Evolutionary conservation across 2,113 vertebrate species (phyloP).

Genomic region (Silurus asotus): DNA sequence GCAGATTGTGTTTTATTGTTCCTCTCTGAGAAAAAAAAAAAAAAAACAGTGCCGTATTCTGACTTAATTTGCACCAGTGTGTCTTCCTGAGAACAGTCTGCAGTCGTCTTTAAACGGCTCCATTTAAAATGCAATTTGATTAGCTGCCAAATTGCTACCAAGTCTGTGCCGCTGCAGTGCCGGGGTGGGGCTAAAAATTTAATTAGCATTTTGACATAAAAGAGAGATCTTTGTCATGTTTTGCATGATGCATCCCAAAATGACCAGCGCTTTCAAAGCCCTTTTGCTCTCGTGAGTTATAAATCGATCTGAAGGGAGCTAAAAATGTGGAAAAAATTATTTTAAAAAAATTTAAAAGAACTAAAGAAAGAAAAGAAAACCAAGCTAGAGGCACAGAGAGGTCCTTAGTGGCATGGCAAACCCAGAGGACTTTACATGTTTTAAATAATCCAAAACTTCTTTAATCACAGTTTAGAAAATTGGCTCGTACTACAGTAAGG

Average conservation of each 20-base stretch:
- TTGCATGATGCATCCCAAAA: constrained; percentile 74
- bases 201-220: constrained; percentile 82
- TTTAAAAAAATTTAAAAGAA: neutral
- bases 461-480: constrained; percentile 82
- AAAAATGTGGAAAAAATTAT: constrained; percentile 7
- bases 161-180: constrained; percentile 72
- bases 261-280: constrained; percentile 78
- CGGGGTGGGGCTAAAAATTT: constrained; percentile 73
- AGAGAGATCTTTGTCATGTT: constrained; percentile 76
- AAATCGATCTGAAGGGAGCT: constrained; percentile 73
- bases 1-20: constrained; percentile 69
- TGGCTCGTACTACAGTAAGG: constrained; percentile 72
- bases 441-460: constrained; percentile 81
- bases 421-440: constrained; percentile 71
- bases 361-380: neutral
- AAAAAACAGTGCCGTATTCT: constrained; percentile 63
- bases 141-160: constrained; percentile 83
- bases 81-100: constrained; percentile 71
- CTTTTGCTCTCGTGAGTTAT: constrained; percentile 71
- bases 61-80: constrained; percentile 73
- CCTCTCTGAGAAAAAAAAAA: constrained; percentile 36
- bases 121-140: constrained; percentile 86
- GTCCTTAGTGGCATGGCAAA: constrained; percentile 64
- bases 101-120: constrained; percentile 79
- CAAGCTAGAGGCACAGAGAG: constrained; percentile 58